A percentile compares a stretch with the other conserved stretches of the same genome.
Evolutionary conservation across 2,113 vertebrate species (phyloP).

Genomic region (Nestor notabilis): DNA sequence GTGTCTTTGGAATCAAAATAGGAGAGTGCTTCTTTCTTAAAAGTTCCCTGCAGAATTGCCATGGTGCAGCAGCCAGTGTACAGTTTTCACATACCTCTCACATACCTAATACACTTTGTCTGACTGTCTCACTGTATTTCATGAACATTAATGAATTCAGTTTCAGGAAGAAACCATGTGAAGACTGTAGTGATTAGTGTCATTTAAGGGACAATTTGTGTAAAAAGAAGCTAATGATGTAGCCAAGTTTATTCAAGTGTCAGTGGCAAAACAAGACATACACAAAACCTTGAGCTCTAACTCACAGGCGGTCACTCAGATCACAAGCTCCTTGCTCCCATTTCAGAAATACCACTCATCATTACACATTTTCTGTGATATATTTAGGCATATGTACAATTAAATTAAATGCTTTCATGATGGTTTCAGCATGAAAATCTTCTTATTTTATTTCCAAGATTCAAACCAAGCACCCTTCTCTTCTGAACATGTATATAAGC

Average conservation of each 20-base stretch:
- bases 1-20: background rate
- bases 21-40: background rate
- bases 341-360: background rate
- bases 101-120: background rate
- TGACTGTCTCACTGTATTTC: background rate
- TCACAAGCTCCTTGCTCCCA: background rate
- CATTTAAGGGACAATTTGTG: background rate
- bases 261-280: background rate
- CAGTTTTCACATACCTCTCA: background rate
- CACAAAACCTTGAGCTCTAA: background rate
- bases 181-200: background rate
- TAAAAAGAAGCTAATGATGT: background rate
- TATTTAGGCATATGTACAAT: background rate
- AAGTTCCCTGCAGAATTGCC: background rate
- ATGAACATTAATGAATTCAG: background rate
- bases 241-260: slow-evolving; percentile 18
- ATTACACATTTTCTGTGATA: background rate
- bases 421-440: background rate
- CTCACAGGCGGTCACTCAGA: background rate
- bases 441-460: background rate
- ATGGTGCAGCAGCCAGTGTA: background rate
- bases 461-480: background rate
- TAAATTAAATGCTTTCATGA: background rate
- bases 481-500: background rate
- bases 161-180: background rate